These are phyloP conservation scores for Ornithoptera priamus DNA, from an alignment of 2,888 invertebrate species.

Conservation along the genomic window DNA sequence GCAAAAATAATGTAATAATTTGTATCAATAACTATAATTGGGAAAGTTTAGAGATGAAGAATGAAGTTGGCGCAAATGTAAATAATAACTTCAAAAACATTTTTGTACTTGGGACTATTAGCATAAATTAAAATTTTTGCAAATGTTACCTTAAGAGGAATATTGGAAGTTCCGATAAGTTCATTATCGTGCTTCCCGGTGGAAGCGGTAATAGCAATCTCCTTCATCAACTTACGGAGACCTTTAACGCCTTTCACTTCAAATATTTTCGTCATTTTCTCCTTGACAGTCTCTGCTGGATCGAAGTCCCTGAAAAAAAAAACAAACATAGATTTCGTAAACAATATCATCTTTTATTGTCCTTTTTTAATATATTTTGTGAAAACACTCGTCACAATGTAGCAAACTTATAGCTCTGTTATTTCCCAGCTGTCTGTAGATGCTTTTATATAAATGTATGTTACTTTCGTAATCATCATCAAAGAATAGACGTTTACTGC, in stretches of 20 bases:
- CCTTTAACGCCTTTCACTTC: constrained; percentile 93
- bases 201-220: constrained; percentile 95
- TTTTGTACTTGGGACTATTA: no score
- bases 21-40: neutral
- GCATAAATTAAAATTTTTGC: neutral
- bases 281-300: constrained; percentile 92
- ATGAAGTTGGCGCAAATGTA: no score
- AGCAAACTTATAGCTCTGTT: no score
- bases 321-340: neutral
- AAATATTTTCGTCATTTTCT: constrained; percentile 91
- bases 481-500: no score
- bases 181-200: constrained; percentile 97
- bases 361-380: neutral
- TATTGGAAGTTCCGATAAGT: constrained; percentile 92
- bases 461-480: no score
- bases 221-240: constrained; percentile 90
- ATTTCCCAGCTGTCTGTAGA: no score
- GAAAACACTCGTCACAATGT: neutral
- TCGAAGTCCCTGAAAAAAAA: constrained; percentile 87
- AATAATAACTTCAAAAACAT: neutral
- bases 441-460: no score
- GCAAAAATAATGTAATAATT: neutral
- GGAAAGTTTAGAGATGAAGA: no score
- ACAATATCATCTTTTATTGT: neutral
- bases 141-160: constrained; percentile 87